Conservation (phyloP, 2,888 invertebrate genomes). For the Parnassius glacialis region DNA sequence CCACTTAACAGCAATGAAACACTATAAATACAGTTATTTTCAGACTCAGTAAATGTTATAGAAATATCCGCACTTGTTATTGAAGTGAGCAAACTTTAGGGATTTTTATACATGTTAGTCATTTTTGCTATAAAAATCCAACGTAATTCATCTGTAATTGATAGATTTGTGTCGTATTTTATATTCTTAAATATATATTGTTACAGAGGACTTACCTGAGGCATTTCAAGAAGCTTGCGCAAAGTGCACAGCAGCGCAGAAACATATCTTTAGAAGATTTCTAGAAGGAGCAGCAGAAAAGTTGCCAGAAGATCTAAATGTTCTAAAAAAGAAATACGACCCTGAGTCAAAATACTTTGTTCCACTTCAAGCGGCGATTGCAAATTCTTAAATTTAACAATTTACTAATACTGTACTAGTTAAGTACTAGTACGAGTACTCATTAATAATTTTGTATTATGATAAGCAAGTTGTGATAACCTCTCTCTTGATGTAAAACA, state of each 20-base stretch:
- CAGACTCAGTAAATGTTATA: too few species aligned
- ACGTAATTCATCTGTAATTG: too few species aligned
- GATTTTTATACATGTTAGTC: too few species aligned
- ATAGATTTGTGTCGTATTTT: too few species aligned
- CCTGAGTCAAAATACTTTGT: slow-evolving; percentile 78
- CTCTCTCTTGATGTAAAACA: neutral
- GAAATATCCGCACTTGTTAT: too few species aligned
- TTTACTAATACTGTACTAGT: too few species aligned
- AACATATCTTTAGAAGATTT: slow-evolving; percentile 80
- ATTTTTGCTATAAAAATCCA: too few species aligned
- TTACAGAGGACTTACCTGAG: slow-evolving; percentile 83
- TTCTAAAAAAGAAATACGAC: slow-evolving; percentile 79
- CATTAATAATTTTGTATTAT: neutral
- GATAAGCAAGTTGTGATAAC: neutral
- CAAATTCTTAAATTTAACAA: slow-evolving; percentile 31
- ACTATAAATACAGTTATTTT: too few species aligned
- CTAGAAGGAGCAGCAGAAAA: slow-evolving; percentile 74
- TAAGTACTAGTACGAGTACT: too few species aligned
- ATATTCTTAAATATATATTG: neutral
- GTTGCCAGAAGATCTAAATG: slow-evolving; percentile 66
- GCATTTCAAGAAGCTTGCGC: slow-evolving; percentile 82
- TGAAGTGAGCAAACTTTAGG: too few species aligned
- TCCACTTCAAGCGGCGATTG: slow-evolving; percentile 64
- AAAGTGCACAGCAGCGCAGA: slow-evolving; percentile 85
- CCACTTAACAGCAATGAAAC: too few species aligned